Base-by-base conservation (phyloP, 2,797 vertebrate species). In the Distichodus sexfasciatus region DNA sequence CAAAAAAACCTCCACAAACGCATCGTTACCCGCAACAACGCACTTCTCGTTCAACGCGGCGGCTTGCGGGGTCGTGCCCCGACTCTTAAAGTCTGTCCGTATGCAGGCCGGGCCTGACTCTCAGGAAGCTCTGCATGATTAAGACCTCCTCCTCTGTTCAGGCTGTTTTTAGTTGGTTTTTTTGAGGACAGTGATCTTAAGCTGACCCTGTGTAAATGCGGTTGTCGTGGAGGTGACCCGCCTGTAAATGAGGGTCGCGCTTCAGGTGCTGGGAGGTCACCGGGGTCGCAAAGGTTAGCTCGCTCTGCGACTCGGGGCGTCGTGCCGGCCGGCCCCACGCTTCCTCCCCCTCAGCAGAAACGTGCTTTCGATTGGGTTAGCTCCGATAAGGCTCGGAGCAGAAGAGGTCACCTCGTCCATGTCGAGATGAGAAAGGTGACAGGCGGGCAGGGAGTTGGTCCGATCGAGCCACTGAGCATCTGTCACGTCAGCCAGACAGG, bases 341-440 rank as follows among this genome's bases (percentile, higher is more conserved):
- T 79, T 84, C 82, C 77, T 88, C 86, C 86, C 78, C 84, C 75
- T 82, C 87, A 85, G 91, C 91, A 89, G 88, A 88, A 90, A 91
- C 87, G 84, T 90, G 89, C 87, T 88, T 91, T 92, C 89, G 89
- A 92, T 92, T 92, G 90, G 84, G 87, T 91, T 91, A 87, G 82
- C 79, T 81, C 87, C 87, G 88, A 92, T 92, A 91, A 91, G 78
- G 83, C 74, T 83, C 81, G 76, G 84, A 78, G 85, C 86, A 86
- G 76, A 75, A 44, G 85, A 86, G 90, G 91, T 92, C 89, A 91
- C 83, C 85, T 85, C 82, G 80, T 86, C 84, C 83, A 83, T 86
- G 79, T 78, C 79, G 84, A 89, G 87, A 90, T 89, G 90, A 87
- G 83, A 89, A 88, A 90, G 90, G 90, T 91, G 90, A 92, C 89